These are phyloP conservation scores for Pica pica DNA, from an alignment of 2,113 vertebrate genomes.

Conservation along the genomic window DNA sequence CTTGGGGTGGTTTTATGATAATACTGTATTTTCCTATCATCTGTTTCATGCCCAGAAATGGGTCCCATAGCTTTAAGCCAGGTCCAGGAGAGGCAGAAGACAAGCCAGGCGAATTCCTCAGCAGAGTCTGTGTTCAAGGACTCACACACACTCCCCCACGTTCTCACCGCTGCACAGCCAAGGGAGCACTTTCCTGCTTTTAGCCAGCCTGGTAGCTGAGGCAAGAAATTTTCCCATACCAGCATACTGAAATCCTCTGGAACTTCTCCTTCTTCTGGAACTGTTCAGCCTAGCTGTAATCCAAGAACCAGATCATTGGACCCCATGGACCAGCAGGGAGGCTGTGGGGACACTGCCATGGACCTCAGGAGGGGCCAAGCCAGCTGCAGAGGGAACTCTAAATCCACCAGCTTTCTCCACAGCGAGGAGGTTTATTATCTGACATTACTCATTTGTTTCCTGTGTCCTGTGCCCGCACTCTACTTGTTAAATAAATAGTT, in stretches of 20 bases:
- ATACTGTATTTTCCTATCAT: neutral
- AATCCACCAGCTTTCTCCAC: neutral
- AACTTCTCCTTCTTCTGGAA: neutral
- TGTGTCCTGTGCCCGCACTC: neutral
- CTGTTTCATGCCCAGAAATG: neutral
- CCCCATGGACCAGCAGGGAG: neutral
- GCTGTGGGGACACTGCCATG: rapidly evolving
- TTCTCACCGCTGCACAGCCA: neutral
- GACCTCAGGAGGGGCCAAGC: neutral
- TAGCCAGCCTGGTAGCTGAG: neutral
- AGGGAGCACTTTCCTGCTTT: neutral
- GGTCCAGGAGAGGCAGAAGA: neutral
- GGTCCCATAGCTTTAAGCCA: neutral
- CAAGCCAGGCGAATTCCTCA: neutral
- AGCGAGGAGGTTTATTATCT: neutral
- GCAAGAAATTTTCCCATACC: neutral
- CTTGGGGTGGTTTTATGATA: neutral
- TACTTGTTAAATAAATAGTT: neutral
- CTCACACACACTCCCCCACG: neutral
- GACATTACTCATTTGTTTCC: neutral
- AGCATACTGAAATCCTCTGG: rapidly evolving
- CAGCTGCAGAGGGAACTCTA: neutral
- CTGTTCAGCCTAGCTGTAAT: neutral
- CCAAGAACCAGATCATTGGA: neutral
- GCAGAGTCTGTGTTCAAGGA: neutral